These are phyloP conservation scores for Nomada hirtipes DNA, from an alignment of 2,888 invertebrate species.

Conservation along the genomic window DNA sequence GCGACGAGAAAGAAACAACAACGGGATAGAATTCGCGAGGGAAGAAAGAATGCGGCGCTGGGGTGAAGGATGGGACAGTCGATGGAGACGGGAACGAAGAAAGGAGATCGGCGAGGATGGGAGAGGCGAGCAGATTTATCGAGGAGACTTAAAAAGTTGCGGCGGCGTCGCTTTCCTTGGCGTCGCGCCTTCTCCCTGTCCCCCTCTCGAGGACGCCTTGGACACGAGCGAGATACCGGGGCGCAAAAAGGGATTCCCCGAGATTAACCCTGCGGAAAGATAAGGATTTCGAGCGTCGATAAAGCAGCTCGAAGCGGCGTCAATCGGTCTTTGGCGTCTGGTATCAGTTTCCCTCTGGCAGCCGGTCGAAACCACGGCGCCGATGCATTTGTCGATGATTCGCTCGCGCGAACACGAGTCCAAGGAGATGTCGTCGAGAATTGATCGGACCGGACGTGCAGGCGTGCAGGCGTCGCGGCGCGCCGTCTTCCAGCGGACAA, in stretches of 20 bases:
- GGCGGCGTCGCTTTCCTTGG: constrained; percentile 51
- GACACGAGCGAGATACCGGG: constrained; percentile 72
- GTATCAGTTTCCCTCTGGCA: constrained; percentile 62
- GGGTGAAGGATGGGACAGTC: neutral
- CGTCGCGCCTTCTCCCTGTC: neutral
- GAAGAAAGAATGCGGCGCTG: constrained; percentile 22
- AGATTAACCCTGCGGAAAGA: constrained; percentile 76
- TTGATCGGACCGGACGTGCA: constrained; percentile 11
- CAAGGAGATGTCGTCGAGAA: neutral
- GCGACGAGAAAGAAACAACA: constrained; percentile 47
- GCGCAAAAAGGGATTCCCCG: constrained; percentile 73
- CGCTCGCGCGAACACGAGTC: constrained; percentile 10
- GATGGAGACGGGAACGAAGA: constrained; percentile 18
- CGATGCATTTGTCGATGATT: constrained; percentile 60
- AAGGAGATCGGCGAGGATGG: constrained; percentile 41
- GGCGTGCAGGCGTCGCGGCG: neutral
- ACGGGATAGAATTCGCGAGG: constrained; percentile 31
- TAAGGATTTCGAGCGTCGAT: constrained; percentile 77
- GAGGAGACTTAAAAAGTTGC: constrained; percentile 78
- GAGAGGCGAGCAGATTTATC: constrained; percentile 76
- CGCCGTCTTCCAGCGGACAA: neutral
- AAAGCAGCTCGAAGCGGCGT: constrained; percentile 70
- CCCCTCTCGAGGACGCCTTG: constrained; percentile 43
- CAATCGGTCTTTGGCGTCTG: constrained; percentile 70
- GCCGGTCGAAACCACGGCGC: constrained; percentile 43